Evolutionary conservation across 2,888 invertebrate species (phyloP).

Genomic region (Eilema griseolum): DNA sequence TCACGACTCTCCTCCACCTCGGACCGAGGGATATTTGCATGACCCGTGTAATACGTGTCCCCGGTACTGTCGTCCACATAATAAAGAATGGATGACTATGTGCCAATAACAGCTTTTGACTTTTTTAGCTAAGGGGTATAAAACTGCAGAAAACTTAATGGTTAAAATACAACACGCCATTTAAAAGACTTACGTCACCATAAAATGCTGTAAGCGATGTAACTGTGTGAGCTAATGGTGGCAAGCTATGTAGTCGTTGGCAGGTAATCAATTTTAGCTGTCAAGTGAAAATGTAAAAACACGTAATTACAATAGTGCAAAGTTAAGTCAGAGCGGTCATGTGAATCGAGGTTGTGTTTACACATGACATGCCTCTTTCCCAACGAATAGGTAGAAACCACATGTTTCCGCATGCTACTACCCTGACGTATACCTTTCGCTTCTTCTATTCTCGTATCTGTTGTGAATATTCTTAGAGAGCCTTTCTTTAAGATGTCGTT

Average conservation of each 20-base stretch:
- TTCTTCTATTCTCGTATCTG: no score
- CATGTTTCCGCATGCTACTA: background rate
- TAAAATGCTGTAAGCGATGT: slow-evolving; percentile 21
- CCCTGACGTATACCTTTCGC: no score
- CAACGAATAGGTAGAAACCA: background rate
- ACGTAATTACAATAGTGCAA: slow-evolving; percentile 1
- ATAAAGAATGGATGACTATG: no score
- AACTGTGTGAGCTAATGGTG: slow-evolving; percentile 27
- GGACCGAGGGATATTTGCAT: no score
- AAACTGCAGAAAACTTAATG: background rate
- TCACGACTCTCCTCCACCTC: no score
- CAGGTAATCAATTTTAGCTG: slow-evolving; percentile 40
- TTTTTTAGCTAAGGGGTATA: background rate
- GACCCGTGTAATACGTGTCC: no score
- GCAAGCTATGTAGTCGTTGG: background rate
- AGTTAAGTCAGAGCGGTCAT: background rate
- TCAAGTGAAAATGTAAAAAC: slow-evolving; percentile 24
- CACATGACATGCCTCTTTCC: background rate
- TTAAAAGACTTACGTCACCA: slow-evolving; percentile 15
- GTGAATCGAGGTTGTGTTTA: background rate
- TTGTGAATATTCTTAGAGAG: no score
- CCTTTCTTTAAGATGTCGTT: no score
- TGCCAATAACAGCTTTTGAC: no score
- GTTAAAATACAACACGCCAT: background rate
- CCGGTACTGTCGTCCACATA: no score